Percentiles rank a stretch among this genome's conserved stretches.
Evolutionary conservation across 2,797 vertebrate species (phyloP).

Genomic region (Premnoplex brunnescens): DNA sequence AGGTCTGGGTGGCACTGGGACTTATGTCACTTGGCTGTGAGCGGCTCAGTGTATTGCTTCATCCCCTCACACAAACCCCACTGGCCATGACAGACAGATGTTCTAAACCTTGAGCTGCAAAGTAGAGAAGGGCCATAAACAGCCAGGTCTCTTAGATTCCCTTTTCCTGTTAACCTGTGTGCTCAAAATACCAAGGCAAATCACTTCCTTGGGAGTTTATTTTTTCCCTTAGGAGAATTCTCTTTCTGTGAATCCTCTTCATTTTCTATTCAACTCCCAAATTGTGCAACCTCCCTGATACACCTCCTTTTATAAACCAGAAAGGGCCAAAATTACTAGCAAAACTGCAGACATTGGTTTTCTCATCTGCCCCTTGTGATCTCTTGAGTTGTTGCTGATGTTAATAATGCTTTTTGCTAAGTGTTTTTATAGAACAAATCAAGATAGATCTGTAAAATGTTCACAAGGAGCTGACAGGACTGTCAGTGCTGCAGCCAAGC

Average conservation of each 20-base stretch:
- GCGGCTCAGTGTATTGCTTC: not conserved
- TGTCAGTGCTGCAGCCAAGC: not conserved
- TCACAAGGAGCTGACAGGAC: not conserved
- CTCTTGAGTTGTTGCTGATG: not conserved
- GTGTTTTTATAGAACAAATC: not conserved
- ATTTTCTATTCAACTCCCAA: slow-evolving; percentile 3
- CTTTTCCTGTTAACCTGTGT: not conserved
- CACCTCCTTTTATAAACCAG: not conserved
- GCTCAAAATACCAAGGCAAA: slow-evolving; percentile 1
- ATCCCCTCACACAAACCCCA: not conserved
- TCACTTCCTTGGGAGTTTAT: not conserved
- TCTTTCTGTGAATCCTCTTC: not conserved
- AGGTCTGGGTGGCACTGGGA: not conserved
- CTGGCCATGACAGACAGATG: not conserved
- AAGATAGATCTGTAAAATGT: not conserved
- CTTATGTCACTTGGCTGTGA: not conserved
- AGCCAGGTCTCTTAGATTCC: not conserved
- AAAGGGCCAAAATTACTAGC: not conserved
- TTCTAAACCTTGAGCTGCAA: not conserved
- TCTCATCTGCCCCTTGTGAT: not conserved
- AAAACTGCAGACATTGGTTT: not conserved
- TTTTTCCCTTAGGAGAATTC: slow-evolving; percentile 24
- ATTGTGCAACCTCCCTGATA: not conserved
- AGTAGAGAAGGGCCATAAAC: not conserved
- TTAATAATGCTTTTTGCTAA: not conserved